A percentile compares a stretch with the other conserved stretches of the same genome.
Evolutionary conservation across 2,113 vertebrate genomes (phyloP).

Genomic region (Sorex araneus): DNA sequence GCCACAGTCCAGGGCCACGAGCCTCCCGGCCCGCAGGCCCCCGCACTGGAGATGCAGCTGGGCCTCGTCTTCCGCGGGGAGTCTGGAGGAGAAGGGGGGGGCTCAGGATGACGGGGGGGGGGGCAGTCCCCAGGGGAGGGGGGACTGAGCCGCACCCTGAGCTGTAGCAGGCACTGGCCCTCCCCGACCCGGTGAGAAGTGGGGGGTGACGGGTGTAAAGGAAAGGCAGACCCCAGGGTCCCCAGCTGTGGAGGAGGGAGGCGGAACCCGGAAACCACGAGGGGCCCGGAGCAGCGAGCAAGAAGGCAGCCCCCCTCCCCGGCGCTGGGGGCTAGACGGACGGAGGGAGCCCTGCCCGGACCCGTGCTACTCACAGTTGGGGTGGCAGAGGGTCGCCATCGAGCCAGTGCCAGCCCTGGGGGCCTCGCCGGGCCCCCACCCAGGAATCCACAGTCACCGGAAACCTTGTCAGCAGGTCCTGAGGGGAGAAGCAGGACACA

Average conservation of each 20-base stretch:
- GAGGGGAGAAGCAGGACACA: not conserved
- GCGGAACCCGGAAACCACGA: not conserved
- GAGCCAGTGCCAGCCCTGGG: conserved; percentile 76
- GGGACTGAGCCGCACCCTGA: not conserved
- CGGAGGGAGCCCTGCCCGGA: not conserved
- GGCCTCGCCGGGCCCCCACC: conserved; percentile 71
- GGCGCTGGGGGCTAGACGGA: not conserved
- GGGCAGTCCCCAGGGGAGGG: no score
- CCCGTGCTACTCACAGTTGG: conserved; percentile 68
- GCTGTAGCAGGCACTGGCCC: no score
- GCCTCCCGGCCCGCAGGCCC: conserved; percentile 57
- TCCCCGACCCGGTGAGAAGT: not conserved
- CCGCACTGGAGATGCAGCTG: conserved; percentile 33
- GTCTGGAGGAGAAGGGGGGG: not conserved
- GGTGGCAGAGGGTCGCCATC: not conserved
- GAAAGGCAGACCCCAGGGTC: not conserved
- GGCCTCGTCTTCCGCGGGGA: not conserved
- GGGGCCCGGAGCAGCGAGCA: no score
- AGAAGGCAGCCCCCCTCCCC: not conserved
- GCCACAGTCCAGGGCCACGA: conserved; percentile 70
- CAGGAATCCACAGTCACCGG: conserved; percentile 55
- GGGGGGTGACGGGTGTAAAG: not conserved
- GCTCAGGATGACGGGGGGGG: not conserved
- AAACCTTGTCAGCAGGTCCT: conserved; percentile 72
- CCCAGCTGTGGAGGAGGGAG: not conserved